These are phyloP conservation scores for Oncorhynchus masou DNA, from an alignment of 2,113 vertebrate genomes.

Conservation along the genomic window DNA sequence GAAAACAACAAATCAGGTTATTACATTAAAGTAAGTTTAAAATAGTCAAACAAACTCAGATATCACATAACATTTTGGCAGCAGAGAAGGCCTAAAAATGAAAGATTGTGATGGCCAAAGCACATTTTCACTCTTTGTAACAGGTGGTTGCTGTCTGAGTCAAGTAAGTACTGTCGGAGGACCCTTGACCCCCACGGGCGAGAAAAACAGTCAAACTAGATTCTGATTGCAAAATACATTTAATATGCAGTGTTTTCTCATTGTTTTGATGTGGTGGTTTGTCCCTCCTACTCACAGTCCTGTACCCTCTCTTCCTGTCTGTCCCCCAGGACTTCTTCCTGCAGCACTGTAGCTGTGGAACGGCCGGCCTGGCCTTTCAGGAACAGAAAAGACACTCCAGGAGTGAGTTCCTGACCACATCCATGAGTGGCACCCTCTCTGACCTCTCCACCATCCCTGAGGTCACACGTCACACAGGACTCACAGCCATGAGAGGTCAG, in stretches of 20 bases:
- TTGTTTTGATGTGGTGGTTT: background rate
- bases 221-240: background rate
- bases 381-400: conserved; percentile 67
- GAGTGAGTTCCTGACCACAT: conserved; percentile 69
- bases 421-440: conserved; percentile 72
- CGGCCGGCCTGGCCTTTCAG: conserved; percentile 73
- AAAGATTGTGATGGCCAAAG: conserved; percentile 11
- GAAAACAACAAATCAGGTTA: background rate
- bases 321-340: conserved; percentile 76
- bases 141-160: conserved; percentile 22
- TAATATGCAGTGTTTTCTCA: background rate
- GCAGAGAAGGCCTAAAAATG: conserved; percentile 6
- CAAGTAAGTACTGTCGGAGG: conserved; percentile 25
- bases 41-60: background rate
- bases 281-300: background rate
- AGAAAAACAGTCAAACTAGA: conserved; percentile 29
- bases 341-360: conserved; percentile 83
- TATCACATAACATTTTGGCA: background rate
- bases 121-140: conserved; percentile 16
- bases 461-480: conserved; percentile 60
- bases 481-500: conserved; percentile 53
- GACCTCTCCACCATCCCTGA: conserved; percentile 85
- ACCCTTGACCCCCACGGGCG: background rate
- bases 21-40: background rate
- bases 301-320: conserved; percentile 22